Base-by-base conservation (phyloP, 2,113 vertebrate species). In the Campylomormyrus numenius region DNA sequence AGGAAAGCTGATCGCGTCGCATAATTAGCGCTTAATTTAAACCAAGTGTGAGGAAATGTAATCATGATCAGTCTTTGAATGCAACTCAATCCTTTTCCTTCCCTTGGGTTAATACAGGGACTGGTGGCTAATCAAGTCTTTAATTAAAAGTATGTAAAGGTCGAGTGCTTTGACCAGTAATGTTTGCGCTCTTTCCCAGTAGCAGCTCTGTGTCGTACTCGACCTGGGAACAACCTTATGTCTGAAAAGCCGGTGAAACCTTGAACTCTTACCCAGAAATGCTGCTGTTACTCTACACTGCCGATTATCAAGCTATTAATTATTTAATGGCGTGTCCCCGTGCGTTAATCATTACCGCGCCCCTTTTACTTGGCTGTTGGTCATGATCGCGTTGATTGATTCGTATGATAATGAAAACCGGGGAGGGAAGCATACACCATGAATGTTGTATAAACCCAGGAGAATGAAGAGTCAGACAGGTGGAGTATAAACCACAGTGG, bases 1-100 rank as follows among this genome's bases (percentile, higher is more conserved):
- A 91, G 90, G 91, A 91, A 93, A 92, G 92, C 91, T 91, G 93
- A 93, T 90, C 93, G 91, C 91, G 90, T 91, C 88, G 89, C 85
- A 92, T 91, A 93, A 91, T 49, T 3, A 92, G 92, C 89, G 91
- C 90, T 42, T 70, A 19, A 70, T 92, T 92, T 93, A 92, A 93
- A 92, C 92, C 90, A 88, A 80, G 24, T 91, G 66, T 77, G 42
- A 80, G 48, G 31, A 89, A 84, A 49, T 53, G 35, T 84, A 84
- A 89, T 83, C 70, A 83, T 39, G 74, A 89, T 89, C 48, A 84
- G 70, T 42, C 88, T 48, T 89, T 74, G 50, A 5, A 21, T 24
- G 70, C 27, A 89, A 89, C 27, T 56, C 31, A 56, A 56, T 89
- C 21, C 74, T 56, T 24, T 74, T n/a, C 8, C 74, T 39, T 80